phyloP scores from a whole-genome alignment of 2,888 invertebrate genomes.

The Pammene aurita region DNA sequence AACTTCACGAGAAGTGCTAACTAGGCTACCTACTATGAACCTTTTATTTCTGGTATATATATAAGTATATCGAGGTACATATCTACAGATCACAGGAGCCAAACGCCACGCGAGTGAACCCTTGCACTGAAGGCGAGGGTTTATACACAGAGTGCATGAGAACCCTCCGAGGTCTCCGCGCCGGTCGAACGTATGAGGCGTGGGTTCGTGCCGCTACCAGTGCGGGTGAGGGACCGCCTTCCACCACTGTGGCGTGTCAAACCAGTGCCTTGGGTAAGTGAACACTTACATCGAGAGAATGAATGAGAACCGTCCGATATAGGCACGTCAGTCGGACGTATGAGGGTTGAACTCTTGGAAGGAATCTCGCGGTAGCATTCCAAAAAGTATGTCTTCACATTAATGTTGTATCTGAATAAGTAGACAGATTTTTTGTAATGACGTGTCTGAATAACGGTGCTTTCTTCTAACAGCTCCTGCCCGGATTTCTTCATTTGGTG shows the following conservation, averaged over 20 bases:
- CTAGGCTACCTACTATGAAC: no score
- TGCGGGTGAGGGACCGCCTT: conserved; percentile 86
- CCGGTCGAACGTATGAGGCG: conserved; percentile 91
- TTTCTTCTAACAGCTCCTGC: conserved; percentile 86
- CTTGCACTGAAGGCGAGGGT: conserved; percentile 70
- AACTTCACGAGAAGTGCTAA: no score
- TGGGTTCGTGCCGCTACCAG: conserved; percentile 93
- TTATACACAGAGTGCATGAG: conserved; percentile 76
- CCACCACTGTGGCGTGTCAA: conserved; percentile 73
- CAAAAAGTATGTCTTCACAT: no score
- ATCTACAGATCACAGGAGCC: conserved; percentile 69
- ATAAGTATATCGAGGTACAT: no score
- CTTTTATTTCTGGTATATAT: no score
- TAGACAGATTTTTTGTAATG: no score
- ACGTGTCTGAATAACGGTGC: background rate
- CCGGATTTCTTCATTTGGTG: conserved; percentile 93
- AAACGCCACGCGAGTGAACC: conserved; percentile 69
- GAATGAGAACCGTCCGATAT: no score
- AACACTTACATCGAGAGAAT: background rate
- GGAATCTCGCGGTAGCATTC: no score
- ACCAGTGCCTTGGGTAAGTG: conserved; percentile 72
- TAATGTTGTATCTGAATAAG: no score
- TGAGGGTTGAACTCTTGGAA: no score
- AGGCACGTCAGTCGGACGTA: no score
- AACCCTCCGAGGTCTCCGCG: conserved; percentile 86